Evolutionary conservation across 2,113 vertebrate genomes (phyloP).

Genomic region (Gymnogyps californianus): DNA sequence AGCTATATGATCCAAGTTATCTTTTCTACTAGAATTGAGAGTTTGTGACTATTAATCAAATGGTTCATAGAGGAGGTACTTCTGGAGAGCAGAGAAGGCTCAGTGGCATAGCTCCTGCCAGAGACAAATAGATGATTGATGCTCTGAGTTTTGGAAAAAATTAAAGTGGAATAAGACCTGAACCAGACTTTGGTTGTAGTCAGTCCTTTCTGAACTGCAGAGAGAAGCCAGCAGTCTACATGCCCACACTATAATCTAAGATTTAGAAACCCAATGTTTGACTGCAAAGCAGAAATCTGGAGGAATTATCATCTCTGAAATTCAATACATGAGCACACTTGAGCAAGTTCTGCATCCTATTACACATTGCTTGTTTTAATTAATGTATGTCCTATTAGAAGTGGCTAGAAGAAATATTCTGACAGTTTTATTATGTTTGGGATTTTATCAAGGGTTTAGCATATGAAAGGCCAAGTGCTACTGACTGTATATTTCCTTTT

Average conservation of each 20-base stretch:
- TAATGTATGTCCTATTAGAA: conserved; percentile 9
- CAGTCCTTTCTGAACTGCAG: background rate
- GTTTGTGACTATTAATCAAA: background rate
- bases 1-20: background rate
- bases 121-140: background rate
- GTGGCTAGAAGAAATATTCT: background rate
- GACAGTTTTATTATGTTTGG: conserved; percentile 23
- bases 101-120: background rate
- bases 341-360: background rate
- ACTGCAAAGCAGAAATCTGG: background rate
- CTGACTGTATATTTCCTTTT: conserved; percentile 12
- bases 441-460: background rate
- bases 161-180: background rate
- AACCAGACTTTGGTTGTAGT: background rate
- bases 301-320: conserved; percentile 26
- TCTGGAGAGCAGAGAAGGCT: background rate
- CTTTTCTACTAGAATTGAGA: background rate
- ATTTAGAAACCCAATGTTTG: background rate
- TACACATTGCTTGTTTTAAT: conserved; percentile 35
- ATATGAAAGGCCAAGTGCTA: conserved; percentile 10
- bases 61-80: background rate
- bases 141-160: background rate
- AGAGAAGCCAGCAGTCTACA: background rate
- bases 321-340: background rate
- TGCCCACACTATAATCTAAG: background rate